A percentile compares a stretch with the other conserved stretches of the same genome.
phyloP scores from a whole-genome alignment of 2,888 invertebrate species.

The Ceriagrion tenellum region DNA sequence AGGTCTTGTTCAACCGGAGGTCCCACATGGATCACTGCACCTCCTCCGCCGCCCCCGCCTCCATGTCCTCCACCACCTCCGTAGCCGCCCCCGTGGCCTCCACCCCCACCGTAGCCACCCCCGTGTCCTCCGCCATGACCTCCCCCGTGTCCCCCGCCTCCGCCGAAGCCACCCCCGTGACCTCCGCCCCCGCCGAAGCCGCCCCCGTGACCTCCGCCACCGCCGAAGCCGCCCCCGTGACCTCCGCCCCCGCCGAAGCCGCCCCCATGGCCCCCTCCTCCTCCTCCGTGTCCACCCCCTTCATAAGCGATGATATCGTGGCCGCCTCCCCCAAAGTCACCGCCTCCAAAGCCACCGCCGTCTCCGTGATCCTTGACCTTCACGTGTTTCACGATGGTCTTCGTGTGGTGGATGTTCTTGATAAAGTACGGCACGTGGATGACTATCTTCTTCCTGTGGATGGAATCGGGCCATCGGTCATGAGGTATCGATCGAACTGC shows the following conservation, averaged over 20 bases:
- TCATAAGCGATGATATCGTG: neutral
- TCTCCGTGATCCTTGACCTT: slow-evolving; percentile 80
- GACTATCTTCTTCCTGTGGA: slow-evolving; percentile 77
- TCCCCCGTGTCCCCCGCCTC: slow-evolving; percentile 2
- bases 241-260: neutral
- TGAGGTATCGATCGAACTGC: too few species aligned
- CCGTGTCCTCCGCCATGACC: neutral
- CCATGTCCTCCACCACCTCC: neutral
- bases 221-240: neutral
- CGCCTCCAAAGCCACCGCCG: slow-evolving; percentile 78
- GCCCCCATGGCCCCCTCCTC: neutral
- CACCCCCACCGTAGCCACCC: neutral
- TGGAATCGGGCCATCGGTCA: neutral
- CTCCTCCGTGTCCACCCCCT: neutral
- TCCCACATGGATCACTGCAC: neutral
- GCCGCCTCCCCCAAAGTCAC: neutral
- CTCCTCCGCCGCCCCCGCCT: slow-evolving; percentile 6
- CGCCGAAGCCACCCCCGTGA: neutral
- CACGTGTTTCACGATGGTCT: slow-evolving; percentile 87
- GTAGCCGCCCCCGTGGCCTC: neutral
- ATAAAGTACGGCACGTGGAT: slow-evolving; percentile 90
- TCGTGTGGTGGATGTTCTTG: slow-evolving; percentile 88
- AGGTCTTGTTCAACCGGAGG: neutral
- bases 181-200: neutral
- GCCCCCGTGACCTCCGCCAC: neutral